A percentile compares a stretch with the other conserved stretches of the same genome.
Conservation (phyloP, 2,888 invertebrate genomes). For the Eupithecia subumbrata region DNA sequence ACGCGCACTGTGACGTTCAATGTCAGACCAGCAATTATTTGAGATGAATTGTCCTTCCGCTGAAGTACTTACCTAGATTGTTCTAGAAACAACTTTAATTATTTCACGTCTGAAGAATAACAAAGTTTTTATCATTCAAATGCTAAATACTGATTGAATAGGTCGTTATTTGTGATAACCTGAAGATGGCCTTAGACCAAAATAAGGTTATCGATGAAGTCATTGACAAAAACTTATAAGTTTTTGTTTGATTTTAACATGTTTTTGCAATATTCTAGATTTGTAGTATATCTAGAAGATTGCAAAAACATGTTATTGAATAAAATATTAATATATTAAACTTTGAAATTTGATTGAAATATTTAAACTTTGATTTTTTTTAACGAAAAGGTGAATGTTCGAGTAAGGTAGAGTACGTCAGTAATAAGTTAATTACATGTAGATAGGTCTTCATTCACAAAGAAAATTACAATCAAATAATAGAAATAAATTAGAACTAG, state of each 20-base stretch:
- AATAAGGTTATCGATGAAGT: conserved; percentile 5
- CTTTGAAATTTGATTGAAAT: too few species aligned
- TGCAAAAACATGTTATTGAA: too few species aligned
- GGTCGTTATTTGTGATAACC: not conserved
- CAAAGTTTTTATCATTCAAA: conserved; percentile 31
- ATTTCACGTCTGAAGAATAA: conserved; percentile 47
- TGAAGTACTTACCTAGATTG: conserved; percentile 55
- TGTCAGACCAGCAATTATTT: conserved; percentile 46
- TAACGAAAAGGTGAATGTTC: not conserved
- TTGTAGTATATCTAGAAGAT: too few species aligned
- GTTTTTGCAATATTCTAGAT: too few species aligned
- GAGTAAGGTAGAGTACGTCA: too few species aligned
- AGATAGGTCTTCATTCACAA: too few species aligned
- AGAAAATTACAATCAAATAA: too few species aligned
- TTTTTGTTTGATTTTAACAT: too few species aligned
- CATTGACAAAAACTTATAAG: not conserved
- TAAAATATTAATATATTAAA: too few species aligned
- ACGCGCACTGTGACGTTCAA: conserved; percentile 38
- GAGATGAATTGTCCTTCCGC: conserved; percentile 46
- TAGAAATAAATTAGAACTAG: too few species aligned
- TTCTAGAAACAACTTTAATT: conserved; percentile 62
- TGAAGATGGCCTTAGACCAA: not conserved
- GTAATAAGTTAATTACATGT: too few species aligned
- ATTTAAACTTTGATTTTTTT: not conserved
- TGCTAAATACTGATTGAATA: conserved; percentile 33